Evolutionary conservation across 2,113 vertebrate species (phyloP).

Genomic region (Podarcis raffonei): DNA sequence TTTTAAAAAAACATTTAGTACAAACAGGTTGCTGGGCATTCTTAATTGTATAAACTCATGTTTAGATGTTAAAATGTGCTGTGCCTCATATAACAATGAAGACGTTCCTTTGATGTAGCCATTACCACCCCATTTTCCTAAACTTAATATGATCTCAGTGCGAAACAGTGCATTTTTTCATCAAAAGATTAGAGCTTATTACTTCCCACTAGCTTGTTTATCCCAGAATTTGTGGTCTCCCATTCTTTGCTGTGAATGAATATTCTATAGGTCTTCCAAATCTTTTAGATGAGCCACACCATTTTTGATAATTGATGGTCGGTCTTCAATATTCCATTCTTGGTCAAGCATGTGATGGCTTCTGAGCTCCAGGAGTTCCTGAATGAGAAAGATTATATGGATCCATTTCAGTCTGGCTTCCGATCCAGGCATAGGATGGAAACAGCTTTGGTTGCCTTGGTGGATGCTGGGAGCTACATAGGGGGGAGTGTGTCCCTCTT

Average conservation of each 20-base stretch:
- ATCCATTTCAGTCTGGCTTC: too few relatives aligned
- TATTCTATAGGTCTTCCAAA: too few relatives aligned
- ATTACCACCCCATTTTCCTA: neutral
- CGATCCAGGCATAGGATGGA: too few relatives aligned
- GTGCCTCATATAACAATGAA: neutral
- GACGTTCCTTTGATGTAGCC: neutral
- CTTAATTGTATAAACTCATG: neutral
- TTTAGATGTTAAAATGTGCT: neutral
- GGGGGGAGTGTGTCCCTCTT: too few relatives aligned
- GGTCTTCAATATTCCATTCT: too few relatives aligned
- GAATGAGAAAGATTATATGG: too few relatives aligned
- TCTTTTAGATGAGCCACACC: too few relatives aligned
- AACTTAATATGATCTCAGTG: neutral
- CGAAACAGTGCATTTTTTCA: neutral
- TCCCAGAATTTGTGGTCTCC: conserved; percentile 1
- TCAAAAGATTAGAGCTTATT: neutral
- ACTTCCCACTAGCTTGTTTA: neutral
- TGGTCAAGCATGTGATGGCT: too few relatives aligned
- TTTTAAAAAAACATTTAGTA: neutral
- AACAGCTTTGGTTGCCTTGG: too few relatives aligned
- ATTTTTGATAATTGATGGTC: too few relatives aligned
- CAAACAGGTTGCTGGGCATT: neutral
- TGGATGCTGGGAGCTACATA: too few relatives aligned
- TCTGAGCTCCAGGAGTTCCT: neutral
- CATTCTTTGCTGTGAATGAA: neutral